Percentiles rank a stretch among this genome's conserved stretches.
Evolutionary conservation across 2,797 vertebrate genomes (phyloP).

Genomic region (Molossus molossus): DNA sequence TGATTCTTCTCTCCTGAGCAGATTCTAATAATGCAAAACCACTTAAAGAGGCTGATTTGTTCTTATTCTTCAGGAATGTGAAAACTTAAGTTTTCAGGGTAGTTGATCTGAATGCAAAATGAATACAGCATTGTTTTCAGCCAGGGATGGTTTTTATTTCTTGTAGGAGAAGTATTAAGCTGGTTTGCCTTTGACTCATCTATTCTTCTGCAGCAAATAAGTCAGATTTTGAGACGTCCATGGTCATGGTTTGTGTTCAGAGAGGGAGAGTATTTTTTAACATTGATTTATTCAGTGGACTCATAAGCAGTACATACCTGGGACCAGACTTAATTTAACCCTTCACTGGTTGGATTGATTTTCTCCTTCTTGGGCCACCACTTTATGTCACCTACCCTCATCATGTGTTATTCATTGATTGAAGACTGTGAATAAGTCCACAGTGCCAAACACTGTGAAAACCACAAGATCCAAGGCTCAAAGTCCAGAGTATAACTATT

Average conservation of each 20-base stretch:
- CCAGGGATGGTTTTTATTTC: constrained; percentile 62
- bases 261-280: constrained; percentile 48
- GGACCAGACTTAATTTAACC: constrained; percentile 14
- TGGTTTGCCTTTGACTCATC: constrained; percentile 57
- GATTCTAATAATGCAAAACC: constrained; percentile 67
- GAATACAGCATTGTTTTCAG: constrained; percentile 68
- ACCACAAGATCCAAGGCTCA: not conserved
- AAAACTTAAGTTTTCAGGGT: constrained; percentile 62
- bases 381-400: constrained; percentile 40
- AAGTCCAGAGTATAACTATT: constrained; percentile 25
- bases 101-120: constrained; percentile 72
- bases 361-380: not conserved
- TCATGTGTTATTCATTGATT: constrained; percentile 28
- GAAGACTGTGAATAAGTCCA: constrained; percentile 43
- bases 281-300: not conserved
- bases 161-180: constrained; percentile 33
- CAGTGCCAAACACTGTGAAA: constrained; percentile 30
- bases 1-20: constrained; percentile 62
- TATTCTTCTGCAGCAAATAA: constrained; percentile 52
- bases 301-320: constrained; percentile 21
- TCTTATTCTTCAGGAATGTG: constrained; percentile 47
- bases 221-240: constrained; percentile 47
- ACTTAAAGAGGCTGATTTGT: constrained; percentile 33
- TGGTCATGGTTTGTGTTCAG: constrained; percentile 30
- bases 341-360: constrained; percentile 14